Conservation (phyloP, 2,797 vertebrate genomes). For the Xiphophorus birchmanni region DNA sequence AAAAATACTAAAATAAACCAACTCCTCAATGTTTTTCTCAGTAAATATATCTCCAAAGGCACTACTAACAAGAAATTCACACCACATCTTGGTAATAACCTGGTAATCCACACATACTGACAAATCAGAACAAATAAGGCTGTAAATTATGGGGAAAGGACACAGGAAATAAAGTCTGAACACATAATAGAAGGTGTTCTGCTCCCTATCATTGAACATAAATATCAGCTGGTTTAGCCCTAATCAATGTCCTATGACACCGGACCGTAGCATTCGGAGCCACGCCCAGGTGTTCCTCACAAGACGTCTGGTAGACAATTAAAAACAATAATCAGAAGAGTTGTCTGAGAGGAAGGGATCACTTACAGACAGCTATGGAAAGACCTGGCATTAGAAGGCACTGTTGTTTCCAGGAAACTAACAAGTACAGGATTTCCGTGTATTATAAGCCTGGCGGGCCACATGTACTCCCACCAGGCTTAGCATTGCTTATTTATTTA, state of each 20-base stretch:
- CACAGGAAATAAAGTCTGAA: not conserved
- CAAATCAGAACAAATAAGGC: not conserved
- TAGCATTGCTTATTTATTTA: no score
- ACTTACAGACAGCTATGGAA: not conserved
- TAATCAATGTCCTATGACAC: not conserved
- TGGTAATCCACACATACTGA: not conserved
- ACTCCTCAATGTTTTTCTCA: not conserved
- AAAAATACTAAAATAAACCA: constrained; percentile 28
- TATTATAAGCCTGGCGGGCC: no score
- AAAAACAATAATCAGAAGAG: not conserved
- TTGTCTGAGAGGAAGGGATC: not conserved
- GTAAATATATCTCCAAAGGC: constrained; percentile 1
- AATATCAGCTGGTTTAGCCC: not conserved
- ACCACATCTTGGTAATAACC: not conserved
- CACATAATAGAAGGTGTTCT: not conserved
- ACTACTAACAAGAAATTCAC: not conserved
- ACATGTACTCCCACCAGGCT: no score
- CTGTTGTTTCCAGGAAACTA: not conserved
- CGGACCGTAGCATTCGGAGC: not conserved
- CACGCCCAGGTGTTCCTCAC: not conserved
- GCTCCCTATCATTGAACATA: not conserved
- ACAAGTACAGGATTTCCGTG: no score
- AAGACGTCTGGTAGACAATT: not conserved
- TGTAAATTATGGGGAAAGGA: not conserved
- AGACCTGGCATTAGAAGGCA: not conserved